These are phyloP conservation scores for Acridotheres tristis DNA, from an alignment of 2,797 vertebrate genomes.

Conservation along the genomic window DNA sequence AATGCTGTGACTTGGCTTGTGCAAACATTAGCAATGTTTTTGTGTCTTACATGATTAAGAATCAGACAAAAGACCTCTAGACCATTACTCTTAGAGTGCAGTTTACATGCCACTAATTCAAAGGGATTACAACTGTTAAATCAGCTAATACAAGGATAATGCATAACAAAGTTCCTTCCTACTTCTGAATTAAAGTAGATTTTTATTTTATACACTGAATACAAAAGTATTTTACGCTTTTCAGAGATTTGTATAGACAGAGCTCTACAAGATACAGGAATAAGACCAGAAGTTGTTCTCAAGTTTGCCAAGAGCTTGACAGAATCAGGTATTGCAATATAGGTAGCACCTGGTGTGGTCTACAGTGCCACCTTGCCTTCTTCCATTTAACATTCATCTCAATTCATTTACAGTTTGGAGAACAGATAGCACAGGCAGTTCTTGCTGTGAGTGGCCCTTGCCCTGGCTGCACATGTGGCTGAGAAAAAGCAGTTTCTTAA, in stretches of 20 bases:
- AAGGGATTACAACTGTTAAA: neutral
- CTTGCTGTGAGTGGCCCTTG: neutral
- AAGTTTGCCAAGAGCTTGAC: neutral
- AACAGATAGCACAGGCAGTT: neutral
- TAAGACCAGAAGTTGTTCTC: neutral
- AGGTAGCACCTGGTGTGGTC: neutral
- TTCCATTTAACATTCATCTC: neutral
- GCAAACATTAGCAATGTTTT: constrained; percentile 5
- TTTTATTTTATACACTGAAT: neutral
- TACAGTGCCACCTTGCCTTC: neutral
- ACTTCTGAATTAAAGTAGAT: neutral
- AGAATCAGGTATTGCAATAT: neutral
- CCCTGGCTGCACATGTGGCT: neutral
- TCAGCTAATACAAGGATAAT: neutral
- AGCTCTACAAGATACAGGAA: neutral
- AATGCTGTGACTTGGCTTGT: neutral
- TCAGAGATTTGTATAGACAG: neutral
- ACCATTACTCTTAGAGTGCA: neutral
- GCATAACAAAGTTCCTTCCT: neutral
- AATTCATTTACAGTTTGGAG: neutral
- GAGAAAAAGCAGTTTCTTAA: neutral
- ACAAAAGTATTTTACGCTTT: neutral
- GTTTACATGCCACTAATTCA: neutral
- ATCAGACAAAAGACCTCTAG: neutral
- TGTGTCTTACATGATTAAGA: neutral